phyloP scores from a whole-genome alignment of 2,113 vertebrate species.

The Dipodomys merriami region DNA sequence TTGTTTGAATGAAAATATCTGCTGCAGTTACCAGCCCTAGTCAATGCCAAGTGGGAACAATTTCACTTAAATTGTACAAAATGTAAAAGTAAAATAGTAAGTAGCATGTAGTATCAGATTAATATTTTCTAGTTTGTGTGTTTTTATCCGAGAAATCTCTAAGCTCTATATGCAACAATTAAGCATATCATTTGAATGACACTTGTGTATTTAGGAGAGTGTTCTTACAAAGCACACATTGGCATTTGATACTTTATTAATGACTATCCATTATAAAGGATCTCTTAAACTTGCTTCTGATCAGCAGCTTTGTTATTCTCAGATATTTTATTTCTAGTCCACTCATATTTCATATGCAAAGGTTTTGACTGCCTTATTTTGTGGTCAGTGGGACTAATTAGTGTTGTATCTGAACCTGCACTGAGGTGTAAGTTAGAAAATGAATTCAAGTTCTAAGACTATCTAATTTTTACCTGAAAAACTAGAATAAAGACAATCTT shows the following conservation, averaged over 20 bases:
- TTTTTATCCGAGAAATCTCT: background rate
- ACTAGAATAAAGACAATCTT: background rate
- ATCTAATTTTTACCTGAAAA: slow-evolving; percentile 12
- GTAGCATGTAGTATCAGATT: background rate
- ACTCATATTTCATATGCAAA: background rate
- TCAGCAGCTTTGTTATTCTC: background rate
- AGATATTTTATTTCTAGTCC: background rate
- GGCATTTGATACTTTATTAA: background rate
- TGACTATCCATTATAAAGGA: background rate
- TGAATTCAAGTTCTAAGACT: background rate
- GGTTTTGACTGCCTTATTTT: background rate
- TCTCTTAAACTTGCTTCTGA: background rate
- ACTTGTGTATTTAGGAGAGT: background rate
- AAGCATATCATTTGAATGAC: background rate
- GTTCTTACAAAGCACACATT: background rate
- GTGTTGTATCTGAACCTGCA: background rate
- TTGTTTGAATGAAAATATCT: slow-evolving; percentile 29
- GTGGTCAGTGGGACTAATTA: background rate
- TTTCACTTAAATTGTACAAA: slow-evolving; percentile 26
- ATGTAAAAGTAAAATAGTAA: background rate
- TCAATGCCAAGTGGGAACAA: background rate
- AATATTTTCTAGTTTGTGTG: slow-evolving; percentile 24
- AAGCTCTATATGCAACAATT: background rate
- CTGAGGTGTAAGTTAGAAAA: background rate
- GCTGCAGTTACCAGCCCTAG: background rate